Evolutionary conservation across 2,113 vertebrate genomes (phyloP), one percentile per base, ranked within the genome.

Genomic region (Channa maculata): DNA sequence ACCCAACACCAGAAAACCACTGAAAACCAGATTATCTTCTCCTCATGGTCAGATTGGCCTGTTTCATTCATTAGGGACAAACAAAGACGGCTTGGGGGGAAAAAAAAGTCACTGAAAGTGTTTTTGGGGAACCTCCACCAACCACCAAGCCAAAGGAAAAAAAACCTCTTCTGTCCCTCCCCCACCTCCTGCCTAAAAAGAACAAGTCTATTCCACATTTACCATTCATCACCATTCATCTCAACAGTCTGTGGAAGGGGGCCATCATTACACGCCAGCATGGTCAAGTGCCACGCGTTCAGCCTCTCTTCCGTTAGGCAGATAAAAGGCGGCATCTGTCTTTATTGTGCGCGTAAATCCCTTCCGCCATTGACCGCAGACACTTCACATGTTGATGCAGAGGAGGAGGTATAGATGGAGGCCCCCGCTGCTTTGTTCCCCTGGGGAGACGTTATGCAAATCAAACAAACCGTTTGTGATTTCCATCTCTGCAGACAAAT

Each of bases 321-420:
- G 65, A 88, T 89, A 89, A 92, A 92, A 87, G 86, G 77, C 67
- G 83, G 80, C 91, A 92, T 91, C 90, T 92, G 92, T 90, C 88
- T 81, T 82, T 85, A 85, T 87, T 91, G 88, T 90, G 80, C 1
- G 65, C 38, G 66, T 58, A 77, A 86, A 85, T 84, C 84, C 85
- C 75, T 78, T 59, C 57, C 15, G 59, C 82, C 78, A 86, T 81
- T 86, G 87, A 85, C 72, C 36, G 55, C 54, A 5, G 86, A 89
- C 86, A 88, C 87, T 89, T 89, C 84, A 86, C 84, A 88, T 89
- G 86, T 75, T 84, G 90, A 86, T 80, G 73, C 77, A 75, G 80
- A 81, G 57, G 76, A 88, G 71, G 67, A 83, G 6, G 58, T 83
- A 83, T 67, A 78, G 85, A 68, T 24, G 8, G 61, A 62, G 84